These are phyloP conservation scores for Stenurella melanura DNA, from an alignment of 2,888 invertebrate species.

Conservation along the genomic window DNA sequence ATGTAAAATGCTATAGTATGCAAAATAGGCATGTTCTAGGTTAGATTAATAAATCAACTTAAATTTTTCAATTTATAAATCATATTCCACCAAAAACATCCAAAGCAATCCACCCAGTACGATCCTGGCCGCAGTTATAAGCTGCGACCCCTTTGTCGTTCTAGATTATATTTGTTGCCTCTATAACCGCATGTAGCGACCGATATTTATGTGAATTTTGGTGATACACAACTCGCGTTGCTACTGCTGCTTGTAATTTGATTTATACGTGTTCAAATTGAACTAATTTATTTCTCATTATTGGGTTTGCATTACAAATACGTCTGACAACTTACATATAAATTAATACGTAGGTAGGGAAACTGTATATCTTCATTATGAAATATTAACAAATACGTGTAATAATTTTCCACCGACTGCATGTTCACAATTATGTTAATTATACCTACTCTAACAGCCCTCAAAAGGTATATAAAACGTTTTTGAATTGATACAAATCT, in stretches of 20 bases:
- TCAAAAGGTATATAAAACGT: background rate
- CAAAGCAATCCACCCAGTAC: slow-evolving; percentile 11
- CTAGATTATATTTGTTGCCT: slow-evolving; percentile 53
- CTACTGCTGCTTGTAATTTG: slow-evolving; percentile 64
- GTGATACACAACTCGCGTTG: slow-evolving; percentile 47
- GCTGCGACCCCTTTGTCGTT: slow-evolving; percentile 48
- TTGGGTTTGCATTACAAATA: slow-evolving; percentile 60
- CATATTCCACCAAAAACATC: background rate
- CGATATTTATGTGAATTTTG: slow-evolving; percentile 54
- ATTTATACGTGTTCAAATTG: slow-evolving; percentile 65
- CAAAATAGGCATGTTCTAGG: too few relatives aligned
- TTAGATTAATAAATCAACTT: too few relatives aligned
- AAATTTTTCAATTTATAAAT: too few relatives aligned
- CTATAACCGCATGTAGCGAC: slow-evolving; percentile 46
- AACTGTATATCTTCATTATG: slow-evolving; percentile 43
- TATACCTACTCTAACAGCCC: background rate
- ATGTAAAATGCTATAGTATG: too few relatives aligned
- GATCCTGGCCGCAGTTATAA: slow-evolving; percentile 19
- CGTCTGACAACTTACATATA: slow-evolving; percentile 52
- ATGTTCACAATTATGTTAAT: slow-evolving; percentile 20
- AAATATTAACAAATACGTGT: background rate
- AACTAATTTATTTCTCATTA: slow-evolving; percentile 66
- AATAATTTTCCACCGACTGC: slow-evolving; percentile 23
- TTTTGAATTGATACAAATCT: background rate
- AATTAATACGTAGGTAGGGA: slow-evolving; percentile 52